Conservation (phyloP, 2,888 invertebrate species). For the Dicycla oo region DNA sequence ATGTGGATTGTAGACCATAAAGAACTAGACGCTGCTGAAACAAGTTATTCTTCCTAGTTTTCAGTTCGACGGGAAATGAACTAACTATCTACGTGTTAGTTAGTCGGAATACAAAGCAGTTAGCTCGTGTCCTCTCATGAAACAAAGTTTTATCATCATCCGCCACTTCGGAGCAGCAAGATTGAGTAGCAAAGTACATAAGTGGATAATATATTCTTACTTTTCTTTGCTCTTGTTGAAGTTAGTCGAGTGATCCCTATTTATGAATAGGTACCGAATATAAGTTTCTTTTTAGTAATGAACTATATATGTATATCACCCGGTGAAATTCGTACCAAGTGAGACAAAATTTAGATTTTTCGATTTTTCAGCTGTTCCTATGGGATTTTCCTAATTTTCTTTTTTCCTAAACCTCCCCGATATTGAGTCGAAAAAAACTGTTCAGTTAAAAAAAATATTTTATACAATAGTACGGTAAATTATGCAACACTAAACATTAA, state of each 20-base stretch:
- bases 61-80: slow-evolving; percentile 36
- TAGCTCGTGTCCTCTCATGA: slow-evolving; percentile 46
- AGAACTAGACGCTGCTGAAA: slow-evolving; percentile 8
- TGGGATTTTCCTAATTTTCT: no score
- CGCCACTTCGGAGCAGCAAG: slow-evolving; percentile 31
- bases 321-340: no score
- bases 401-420: no score
- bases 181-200: slow-evolving; percentile 49
- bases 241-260: slow-evolving; percentile 20
- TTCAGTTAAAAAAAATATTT: no score
- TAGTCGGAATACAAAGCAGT: slow-evolving; percentile 59
- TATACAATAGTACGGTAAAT: no score
- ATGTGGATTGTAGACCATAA: not conserved
- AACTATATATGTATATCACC: no score
- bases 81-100: slow-evolving; percentile 49
- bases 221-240: slow-evolving; percentile 25
- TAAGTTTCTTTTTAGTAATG: not conserved
- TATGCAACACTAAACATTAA: no score
- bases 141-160: slow-evolving; percentile 59
- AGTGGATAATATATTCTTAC: slow-evolving; percentile 45
- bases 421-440: no score
- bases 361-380: no score
- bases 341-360: no score
- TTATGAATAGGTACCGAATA: not conserved
- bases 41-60: slow-evolving; percentile 43